phyloP scores from a whole-genome alignment of 2,888 invertebrate species.

The Mythimna loreyi region DNA sequence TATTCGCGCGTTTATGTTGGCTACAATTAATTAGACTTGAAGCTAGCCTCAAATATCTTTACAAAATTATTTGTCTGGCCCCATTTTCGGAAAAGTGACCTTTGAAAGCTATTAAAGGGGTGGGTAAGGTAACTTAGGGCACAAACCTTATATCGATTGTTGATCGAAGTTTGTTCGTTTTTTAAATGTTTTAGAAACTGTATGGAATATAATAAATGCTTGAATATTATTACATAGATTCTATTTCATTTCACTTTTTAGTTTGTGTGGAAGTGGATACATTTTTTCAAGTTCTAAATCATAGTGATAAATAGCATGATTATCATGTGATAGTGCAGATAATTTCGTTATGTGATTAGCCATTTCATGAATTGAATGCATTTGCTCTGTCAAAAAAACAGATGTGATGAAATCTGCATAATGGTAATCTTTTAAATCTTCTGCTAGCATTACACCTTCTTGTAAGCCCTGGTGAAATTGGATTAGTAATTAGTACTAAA shows the following conservation, averaged over 20 bases:
- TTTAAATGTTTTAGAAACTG: not conserved
- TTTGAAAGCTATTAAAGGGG: too few species aligned
- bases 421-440: slow-evolving; percentile 71
- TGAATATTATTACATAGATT: not conserved
- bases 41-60: too few species aligned
- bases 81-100: too few species aligned
- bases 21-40: too few species aligned
- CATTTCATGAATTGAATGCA: slow-evolving; percentile 71
- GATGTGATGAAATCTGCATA: slow-evolving; percentile 74
- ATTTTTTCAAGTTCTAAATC: slow-evolving; percentile 67
- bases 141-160: too few species aligned
- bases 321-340: slow-evolving; percentile 59
- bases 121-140: too few species aligned
- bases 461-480: slow-evolving; percentile 66
- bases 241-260: slow-evolving; percentile 19
- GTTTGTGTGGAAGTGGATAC: slow-evolving; percentile 41
- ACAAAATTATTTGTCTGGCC: too few species aligned
- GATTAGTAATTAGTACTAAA: slow-evolving; percentile 9
- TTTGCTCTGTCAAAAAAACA: slow-evolving; percentile 71
- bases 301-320: slow-evolving; percentile 69
- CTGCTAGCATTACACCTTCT: slow-evolving; percentile 67
- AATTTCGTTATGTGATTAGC: slow-evolving; percentile 69
- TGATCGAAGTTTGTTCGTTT: not conserved
- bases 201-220: slow-evolving; percentile 1
- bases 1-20: too few species aligned